These are phyloP conservation scores for Zophobas atratus DNA, from an alignment of 1,140 invertebrate genomes.

Conservation along the genomic window DNA sequence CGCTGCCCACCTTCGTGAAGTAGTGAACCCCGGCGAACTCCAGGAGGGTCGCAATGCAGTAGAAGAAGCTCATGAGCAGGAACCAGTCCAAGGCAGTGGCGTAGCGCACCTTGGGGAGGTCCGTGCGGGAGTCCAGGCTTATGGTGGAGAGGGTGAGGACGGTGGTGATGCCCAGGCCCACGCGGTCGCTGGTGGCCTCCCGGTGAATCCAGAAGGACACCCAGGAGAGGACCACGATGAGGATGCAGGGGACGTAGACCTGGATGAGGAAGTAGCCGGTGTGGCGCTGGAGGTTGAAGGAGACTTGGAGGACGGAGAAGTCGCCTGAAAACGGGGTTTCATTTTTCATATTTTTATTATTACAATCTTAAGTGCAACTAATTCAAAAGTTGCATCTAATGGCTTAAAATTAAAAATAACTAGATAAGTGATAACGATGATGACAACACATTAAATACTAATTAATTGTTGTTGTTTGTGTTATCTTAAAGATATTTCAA, in stretches of 20 bases:
- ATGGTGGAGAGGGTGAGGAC: constrained; percentile 94
- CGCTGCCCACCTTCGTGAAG: constrained; percentile 80
- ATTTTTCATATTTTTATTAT: too few relatives aligned
- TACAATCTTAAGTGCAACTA: too few relatives aligned
- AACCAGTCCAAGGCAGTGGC: constrained; percentile 95
- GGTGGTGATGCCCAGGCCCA: constrained; percentile 87
- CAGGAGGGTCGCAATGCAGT: constrained; percentile 92
- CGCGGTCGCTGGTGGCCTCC: constrained; percentile 89
- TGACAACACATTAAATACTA: too few relatives aligned
- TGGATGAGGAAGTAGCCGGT: constrained; percentile 96
- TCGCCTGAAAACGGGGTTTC: constrained; percentile 71
- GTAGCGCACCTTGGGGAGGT: constrained; percentile 91
- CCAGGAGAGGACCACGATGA: constrained; percentile 96
- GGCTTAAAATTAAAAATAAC: too few relatives aligned
- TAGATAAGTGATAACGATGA: too few relatives aligned
- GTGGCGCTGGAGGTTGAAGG: constrained; percentile 92
- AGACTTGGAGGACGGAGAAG: constrained; percentile 87
- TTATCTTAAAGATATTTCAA: too few relatives aligned
- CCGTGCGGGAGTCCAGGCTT: constrained; percentile 90
- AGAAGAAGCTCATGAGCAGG: constrained; percentile 93
- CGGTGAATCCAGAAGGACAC: constrained; percentile 98
- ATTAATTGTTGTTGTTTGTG: too few relatives aligned
- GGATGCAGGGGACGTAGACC: constrained; percentile 94
- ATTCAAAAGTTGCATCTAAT: too few relatives aligned
- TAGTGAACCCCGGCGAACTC: constrained; percentile 97